phyloP scores from a whole-genome alignment of 1,140 invertebrate species.

The Hypsibius dujardini region DNA sequence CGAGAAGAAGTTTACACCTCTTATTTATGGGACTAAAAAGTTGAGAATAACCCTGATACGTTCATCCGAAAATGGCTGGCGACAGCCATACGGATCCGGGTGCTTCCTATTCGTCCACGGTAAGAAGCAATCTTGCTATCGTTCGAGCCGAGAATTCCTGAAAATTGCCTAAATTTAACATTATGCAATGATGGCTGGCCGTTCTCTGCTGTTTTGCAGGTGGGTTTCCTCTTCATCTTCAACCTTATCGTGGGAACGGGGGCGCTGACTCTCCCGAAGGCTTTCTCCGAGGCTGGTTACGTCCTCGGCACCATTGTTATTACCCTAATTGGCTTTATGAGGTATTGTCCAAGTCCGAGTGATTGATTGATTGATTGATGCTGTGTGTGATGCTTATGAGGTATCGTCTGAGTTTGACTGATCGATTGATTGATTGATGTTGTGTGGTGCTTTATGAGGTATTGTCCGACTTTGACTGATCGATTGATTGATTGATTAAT shows the following conservation, averaged over 20 bases:
- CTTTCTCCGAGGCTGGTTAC: constrained; percentile 80
- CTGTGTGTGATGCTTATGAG: background rate
- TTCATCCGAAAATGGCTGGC: background rate
- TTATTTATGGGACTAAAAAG: too few species aligned
- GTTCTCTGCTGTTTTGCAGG: constrained; percentile 49
- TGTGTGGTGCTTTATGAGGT: too few species aligned
- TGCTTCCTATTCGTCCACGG: constrained; percentile 7
- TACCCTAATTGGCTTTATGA: constrained; percentile 63
- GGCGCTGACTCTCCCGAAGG: constrained; percentile 75
- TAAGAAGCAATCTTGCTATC: background rate
- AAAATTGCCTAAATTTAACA: too few species aligned
- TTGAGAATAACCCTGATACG: too few species aligned
- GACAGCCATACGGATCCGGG: background rate
- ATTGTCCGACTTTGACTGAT: too few species aligned
- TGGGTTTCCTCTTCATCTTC: constrained; percentile 84
- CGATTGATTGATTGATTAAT: too few species aligned
- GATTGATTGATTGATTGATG: constrained; percentile 15
- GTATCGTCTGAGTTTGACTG: too few species aligned
- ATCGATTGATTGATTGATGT: too few species aligned
- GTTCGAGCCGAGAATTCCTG: too few species aligned
- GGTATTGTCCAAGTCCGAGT: constrained; percentile 36
- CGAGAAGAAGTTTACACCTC: too few species aligned
- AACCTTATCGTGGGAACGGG: constrained; percentile 97
- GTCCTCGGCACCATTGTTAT: constrained; percentile 59
- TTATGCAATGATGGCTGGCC: too few species aligned